phyloP scores from a whole-genome alignment of 2,888 invertebrate species.

The Nysson spinosus region DNA sequence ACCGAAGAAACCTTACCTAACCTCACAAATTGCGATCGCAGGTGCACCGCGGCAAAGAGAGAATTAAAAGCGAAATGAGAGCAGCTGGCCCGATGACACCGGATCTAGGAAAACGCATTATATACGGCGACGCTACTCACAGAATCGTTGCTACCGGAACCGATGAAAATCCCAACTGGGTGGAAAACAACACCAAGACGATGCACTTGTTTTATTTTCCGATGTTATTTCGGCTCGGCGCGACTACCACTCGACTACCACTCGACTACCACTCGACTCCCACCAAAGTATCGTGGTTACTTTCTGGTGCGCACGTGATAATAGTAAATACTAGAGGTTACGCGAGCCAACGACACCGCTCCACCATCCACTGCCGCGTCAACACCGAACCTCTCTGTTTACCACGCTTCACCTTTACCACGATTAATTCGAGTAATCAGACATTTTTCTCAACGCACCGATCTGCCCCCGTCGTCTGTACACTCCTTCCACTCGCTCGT shows the following conservation, averaged over 20 bases:
- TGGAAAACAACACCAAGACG: constrained; percentile 43
- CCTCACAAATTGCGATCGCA: constrained; percentile 62
- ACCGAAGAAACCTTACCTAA: constrained; percentile 62
- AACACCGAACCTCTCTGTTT: constrained; percentile 51
- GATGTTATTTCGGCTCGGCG: constrained; percentile 45
- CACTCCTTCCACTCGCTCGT: constrained; percentile 71
- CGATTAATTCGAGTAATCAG: constrained; percentile 70
- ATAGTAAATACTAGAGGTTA: constrained; percentile 1
- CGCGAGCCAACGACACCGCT: constrained; percentile 38
- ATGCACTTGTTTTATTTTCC: constrained; percentile 41
- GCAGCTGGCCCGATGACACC: constrained; percentile 31
- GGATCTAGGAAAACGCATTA: not conserved
- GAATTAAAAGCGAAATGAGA: constrained; percentile 21
- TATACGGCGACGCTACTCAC: constrained; percentile 24
- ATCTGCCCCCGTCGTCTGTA: constrained; percentile 59
- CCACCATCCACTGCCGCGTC: constrained; percentile 24
- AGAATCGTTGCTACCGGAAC: constrained; percentile 5
- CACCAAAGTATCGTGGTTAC: constrained; percentile 9
- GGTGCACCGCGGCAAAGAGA: constrained; percentile 33
- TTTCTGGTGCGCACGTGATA: constrained; percentile 42
- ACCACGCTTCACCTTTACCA: constrained; percentile 61
- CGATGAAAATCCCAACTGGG: not conserved
- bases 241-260: too few species aligned
- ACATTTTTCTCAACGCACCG: constrained; percentile 73
- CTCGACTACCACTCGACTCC: too few species aligned